Evolutionary conservation across 2,888 invertebrate species (phyloP).

Genomic region (Lithophane leautieri): DNA sequence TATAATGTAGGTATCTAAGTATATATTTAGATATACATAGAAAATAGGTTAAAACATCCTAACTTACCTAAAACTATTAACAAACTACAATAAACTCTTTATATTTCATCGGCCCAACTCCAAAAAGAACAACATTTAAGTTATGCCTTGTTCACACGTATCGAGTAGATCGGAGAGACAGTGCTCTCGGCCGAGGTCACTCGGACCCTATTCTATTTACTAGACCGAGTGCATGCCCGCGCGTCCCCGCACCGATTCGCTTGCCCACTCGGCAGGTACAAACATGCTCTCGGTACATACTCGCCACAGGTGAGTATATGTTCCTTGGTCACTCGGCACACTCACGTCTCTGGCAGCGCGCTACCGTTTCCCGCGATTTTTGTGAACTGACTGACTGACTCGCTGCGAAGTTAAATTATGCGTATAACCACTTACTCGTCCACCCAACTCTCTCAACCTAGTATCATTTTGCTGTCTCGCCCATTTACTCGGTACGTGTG

Average conservation of each 20-base stretch:
- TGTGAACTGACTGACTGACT: not conserved
- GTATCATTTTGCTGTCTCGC: not conserved
- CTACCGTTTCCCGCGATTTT: not conserved
- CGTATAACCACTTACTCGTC: not conserved
- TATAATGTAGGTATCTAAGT: not conserved
- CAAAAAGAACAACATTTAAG: too few species aligned
- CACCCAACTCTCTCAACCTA: too few species aligned
- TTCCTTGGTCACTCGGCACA: not conserved
- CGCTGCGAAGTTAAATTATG: not conserved
- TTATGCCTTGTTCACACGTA: too few species aligned
- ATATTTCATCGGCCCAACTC: too few species aligned
- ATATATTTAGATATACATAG: too few species aligned
- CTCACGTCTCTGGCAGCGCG: not conserved
- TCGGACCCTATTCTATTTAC: not conserved
- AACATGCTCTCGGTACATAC: not conserved
- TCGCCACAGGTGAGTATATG: not conserved
- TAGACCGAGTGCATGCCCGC: not conserved
- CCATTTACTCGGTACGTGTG: not conserved
- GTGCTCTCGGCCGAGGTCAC: not conserved
- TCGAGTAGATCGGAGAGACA: too few species aligned
- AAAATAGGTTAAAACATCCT: too few species aligned
- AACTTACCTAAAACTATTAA: too few species aligned
- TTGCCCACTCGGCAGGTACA: not conserved
- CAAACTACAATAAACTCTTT: too few species aligned
- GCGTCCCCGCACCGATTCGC: not conserved